Evolutionary conservation across 2,888 invertebrate species (phyloP).

Genomic region (Dinocampus coccinellae): DNA sequence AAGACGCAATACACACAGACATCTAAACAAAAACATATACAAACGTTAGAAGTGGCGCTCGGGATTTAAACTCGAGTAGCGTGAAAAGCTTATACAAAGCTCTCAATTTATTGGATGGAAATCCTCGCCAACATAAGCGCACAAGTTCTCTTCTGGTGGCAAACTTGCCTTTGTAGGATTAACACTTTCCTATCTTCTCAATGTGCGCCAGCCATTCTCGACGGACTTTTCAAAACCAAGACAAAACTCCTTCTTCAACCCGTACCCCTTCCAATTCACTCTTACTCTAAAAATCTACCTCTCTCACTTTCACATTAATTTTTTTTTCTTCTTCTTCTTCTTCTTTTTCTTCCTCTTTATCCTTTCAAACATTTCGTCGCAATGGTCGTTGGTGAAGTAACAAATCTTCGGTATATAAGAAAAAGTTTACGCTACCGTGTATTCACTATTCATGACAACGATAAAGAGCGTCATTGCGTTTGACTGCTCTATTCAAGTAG

Average conservation of each 20-base stretch:
- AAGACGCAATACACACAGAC: constrained; percentile 31
- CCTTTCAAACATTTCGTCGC: constrained; percentile 25
- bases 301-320: constrained; percentile 29
- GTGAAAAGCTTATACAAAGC: constrained; percentile 74
- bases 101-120: constrained; percentile 74
- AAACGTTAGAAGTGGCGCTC: constrained; percentile 51
- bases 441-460: constrained; percentile 46
- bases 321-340: too few relatives aligned
- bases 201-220: constrained; percentile 53
- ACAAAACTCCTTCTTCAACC: constrained; percentile 28
- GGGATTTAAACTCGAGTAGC: constrained; percentile 68
- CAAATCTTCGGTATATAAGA: constrained; percentile 49
- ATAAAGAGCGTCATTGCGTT: constrained; percentile 48
- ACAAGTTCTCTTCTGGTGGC: constrained; percentile 66
- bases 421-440: constrained; percentile 45
- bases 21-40: constrained; percentile 32
- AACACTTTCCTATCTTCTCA: constrained; percentile 72
- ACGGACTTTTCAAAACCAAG: constrained; percentile 42
- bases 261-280: neutral
- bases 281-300: neutral
- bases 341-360: too few relatives aligned
- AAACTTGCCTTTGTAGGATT: constrained; percentile 72
- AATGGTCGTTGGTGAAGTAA: constrained; percentile 43
- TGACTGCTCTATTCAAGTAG: constrained; percentile 16
- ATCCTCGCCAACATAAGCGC: constrained; percentile 70